These are phyloP conservation scores for Drosophila novamexicana DNA, from an alignment of 1,140 invertebrate genomes.

Conservation along the genomic window DNA sequence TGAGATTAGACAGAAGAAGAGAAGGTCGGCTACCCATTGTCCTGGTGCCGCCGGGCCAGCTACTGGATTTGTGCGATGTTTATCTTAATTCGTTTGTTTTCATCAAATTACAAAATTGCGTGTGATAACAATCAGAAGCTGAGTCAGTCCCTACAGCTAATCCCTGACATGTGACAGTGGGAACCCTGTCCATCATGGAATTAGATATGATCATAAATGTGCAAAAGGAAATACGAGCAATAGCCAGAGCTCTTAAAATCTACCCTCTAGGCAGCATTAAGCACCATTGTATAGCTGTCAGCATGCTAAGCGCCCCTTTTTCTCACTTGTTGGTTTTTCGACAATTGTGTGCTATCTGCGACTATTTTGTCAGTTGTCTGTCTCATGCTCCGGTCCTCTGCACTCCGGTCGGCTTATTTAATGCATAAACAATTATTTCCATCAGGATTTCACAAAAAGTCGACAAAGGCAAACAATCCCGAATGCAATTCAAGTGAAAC, in stretches of 20 bases:
- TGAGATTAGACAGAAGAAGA: slow-evolving; percentile 43
- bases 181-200: slow-evolving; percentile 69
- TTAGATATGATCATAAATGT: slow-evolving; percentile 80
- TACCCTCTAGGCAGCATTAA: slow-evolving; percentile 52
- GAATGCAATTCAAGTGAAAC: slow-evolving; percentile 44
- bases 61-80: slow-evolving; percentile 69
- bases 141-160: slow-evolving; percentile 53
- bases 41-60: slow-evolving; percentile 21
- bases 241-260: slow-evolving; percentile 28
- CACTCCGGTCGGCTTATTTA: slow-evolving; percentile 68
- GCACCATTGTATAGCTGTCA: slow-evolving; percentile 77
- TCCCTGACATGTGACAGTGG: slow-evolving; percentile 63
- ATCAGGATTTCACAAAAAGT: slow-evolving; percentile 82
- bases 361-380: slow-evolving; percentile 81
- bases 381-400: slow-evolving; percentile 35
- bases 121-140: slow-evolving; percentile 76
- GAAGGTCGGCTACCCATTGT: slow-evolving; percentile 36
- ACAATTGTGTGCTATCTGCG: slow-evolving; percentile 60
- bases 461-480: slow-evolving; percentile 75
- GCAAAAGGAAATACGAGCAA: slow-evolving; percentile 47
- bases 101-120: slow-evolving; percentile 84
- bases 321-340: slow-evolving; percentile 68
- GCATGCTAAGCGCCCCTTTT: slow-evolving; percentile 59
- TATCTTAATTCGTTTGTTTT: slow-evolving; percentile 84
- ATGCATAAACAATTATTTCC: slow-evolving; percentile 82